Percentiles rank a stretch among this genome's conserved stretches.
Conservation (phyloP, 2,797 vertebrate species). For the Etheostoma nigrum region DNA sequence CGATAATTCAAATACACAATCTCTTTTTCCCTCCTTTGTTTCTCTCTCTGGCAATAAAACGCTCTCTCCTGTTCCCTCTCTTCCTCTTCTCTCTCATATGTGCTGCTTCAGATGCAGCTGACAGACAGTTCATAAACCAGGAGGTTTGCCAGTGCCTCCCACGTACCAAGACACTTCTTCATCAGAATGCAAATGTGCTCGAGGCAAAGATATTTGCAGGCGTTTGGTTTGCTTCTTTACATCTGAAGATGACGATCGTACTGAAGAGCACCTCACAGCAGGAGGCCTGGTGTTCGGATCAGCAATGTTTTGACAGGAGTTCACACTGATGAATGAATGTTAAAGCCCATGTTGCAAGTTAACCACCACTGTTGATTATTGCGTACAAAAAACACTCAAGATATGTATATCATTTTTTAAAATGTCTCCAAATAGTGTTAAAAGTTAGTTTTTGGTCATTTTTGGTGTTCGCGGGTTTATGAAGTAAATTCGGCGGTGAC, state of each 20-base stretch:
- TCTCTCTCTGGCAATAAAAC: constrained; percentile 17
- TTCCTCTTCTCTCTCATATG: constrained; percentile 23
- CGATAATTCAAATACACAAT: constrained; percentile 33
- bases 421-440: too few relatives aligned
- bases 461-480: too few relatives aligned
- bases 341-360: too few relatives aligned
- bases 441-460: too few relatives aligned
- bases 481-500: too few relatives aligned
- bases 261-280: constrained; percentile 3
- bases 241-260: constrained; percentile 7
- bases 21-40: constrained; percentile 39
- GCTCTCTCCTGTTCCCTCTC: constrained; percentile 5
- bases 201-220: constrained; percentile 55
- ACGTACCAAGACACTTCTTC: constrained; percentile 67
- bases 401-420: too few relatives aligned
- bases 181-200: constrained; percentile 69
- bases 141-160: constrained; percentile 78
- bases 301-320: constrained; percentile 20
- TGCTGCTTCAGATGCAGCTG: constrained; percentile 56
- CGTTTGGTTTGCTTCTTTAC: constrained; percentile 6
- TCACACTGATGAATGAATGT: constrained; percentile 1
- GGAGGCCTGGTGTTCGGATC: constrained; percentile 11
- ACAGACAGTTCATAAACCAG: constrained; percentile 70
- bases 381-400: too few relatives aligned
- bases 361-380: too few relatives aligned